A percentile compares a stretch with the other conserved stretches of the same genome.
These are phyloP conservation scores for Tetranychus piercei DNA, from an alignment of 2,888 invertebrate genomes.

Conservation along the genomic window DNA sequence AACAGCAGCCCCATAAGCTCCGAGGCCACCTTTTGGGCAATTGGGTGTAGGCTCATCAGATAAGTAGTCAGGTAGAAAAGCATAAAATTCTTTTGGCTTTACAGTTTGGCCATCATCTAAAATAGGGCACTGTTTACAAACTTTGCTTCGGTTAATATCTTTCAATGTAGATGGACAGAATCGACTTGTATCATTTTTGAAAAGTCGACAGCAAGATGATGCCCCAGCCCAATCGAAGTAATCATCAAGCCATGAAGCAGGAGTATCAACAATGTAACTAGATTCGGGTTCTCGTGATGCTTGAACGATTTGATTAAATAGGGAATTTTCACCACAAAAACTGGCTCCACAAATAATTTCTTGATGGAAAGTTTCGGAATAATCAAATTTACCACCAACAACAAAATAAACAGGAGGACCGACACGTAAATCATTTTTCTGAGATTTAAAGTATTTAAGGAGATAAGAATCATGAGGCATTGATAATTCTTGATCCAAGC, in stretches of 20 bases:
- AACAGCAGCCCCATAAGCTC: conserved; percentile 36
- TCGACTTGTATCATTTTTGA: conserved; percentile 15
- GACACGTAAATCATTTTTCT: conserved; percentile 35
- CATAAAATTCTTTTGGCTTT: conserved; percentile 12
- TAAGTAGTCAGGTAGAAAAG: conserved; percentile 21
- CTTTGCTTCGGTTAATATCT: not conserved
- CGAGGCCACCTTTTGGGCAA: conserved; percentile 34
- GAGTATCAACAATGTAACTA: conserved; percentile 58
- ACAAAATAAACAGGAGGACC: conserved; percentile 43
- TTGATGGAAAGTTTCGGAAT: conserved; percentile 33
- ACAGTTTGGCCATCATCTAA: not conserved
- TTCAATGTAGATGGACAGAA: conserved; percentile 21
- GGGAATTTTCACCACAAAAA: conserved; percentile 27
- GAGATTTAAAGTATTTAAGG: conserved; percentile 35
- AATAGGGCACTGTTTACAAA: not conserved
- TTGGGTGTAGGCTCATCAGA: conserved; percentile 21
- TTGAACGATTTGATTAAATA: conserved; percentile 25
- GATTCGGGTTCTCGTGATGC: conserved; percentile 29
- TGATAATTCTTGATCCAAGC: conserved; percentile 40
- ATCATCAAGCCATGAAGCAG: conserved; percentile 88
- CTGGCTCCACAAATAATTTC: conserved; percentile 34
- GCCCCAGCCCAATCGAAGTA: conserved; percentile 62
- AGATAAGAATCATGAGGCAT: conserved; percentile 41
- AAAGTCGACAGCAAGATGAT: conserved; percentile 21
- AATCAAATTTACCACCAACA: conserved; percentile 38